phyloP scores from a whole-genome alignment of 30 jellyfish, hydroid and myxozoan species.

The Catostylus mosaicus region DNA sequence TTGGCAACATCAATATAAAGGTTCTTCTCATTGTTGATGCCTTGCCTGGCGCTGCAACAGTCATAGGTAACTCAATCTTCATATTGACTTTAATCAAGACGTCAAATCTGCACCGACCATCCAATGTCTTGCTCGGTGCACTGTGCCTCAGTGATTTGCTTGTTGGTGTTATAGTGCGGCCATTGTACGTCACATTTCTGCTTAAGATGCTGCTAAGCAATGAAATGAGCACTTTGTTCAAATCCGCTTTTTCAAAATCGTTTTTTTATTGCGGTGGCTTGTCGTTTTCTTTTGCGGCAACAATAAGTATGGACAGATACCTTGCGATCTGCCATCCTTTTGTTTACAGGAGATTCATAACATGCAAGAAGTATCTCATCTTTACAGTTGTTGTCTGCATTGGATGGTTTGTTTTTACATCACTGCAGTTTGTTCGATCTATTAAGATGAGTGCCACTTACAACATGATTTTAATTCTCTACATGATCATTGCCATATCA shows the following conservation, averaged over 20 bases:
- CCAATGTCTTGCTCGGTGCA: slow-evolving; percentile 24
- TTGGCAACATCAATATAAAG: not conserved
- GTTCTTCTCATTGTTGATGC: slow-evolving; percentile 9
- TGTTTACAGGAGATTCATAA: slow-evolving; percentile 15
- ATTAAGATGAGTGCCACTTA: not conserved
- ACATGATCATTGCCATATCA: not conserved
- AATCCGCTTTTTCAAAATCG: not conserved
- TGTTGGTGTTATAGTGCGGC: slow-evolving; percentile 14
- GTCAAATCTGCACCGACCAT: slow-evolving; percentile 6
- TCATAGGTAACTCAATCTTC: slow-evolving; percentile 15
- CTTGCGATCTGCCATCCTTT: slow-evolving; percentile 63
- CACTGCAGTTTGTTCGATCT: not conserved
- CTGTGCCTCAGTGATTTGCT: slow-evolving; percentile 30
- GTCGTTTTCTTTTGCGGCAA: slow-evolving; percentile 33
- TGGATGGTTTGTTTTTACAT: not conserved
- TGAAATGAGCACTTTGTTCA: not conserved
- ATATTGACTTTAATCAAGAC: slow-evolving; percentile 1
- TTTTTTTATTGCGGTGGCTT: slow-evolving; percentile 9
- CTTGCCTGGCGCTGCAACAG: slow-evolving; percentile 4
- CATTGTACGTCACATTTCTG: slow-evolving; percentile 8
- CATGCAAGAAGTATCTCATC: slow-evolving; percentile 14
- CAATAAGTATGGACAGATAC: slow-evolving; percentile 37
- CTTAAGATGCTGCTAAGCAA: not conserved
- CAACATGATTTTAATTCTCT: not conserved
- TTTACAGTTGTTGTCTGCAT: not conserved